A percentile compares a stretch with the other conserved stretches of the same genome.
phyloP scores from a whole-genome alignment of 2,113 vertebrate genomes.

The Perca schrenkii region DNA sequence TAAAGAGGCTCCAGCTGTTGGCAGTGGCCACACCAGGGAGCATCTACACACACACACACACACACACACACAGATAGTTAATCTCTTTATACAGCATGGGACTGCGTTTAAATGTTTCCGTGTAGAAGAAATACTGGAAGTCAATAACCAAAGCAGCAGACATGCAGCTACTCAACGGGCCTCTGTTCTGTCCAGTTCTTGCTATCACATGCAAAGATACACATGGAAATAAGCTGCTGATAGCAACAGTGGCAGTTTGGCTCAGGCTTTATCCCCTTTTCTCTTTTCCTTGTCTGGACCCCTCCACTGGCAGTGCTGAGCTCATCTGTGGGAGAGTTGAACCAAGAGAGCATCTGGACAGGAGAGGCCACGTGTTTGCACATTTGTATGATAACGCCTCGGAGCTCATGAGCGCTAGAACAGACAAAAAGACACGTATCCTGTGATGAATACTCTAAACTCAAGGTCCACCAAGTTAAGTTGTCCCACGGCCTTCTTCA shows the following conservation, averaged over 20 bases:
- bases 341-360: conserved; percentile 64
- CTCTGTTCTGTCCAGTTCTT: neutral
- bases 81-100: neutral
- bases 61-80: neutral
- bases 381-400: neutral
- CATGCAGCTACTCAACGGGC: neutral
- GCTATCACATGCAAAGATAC: conserved; percentile 42
- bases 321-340: conserved; percentile 70
- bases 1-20: conserved; percentile 87
- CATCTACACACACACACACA: neutral
- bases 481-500: no score
- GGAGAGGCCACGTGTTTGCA: conserved; percentile 34
- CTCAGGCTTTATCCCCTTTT: neutral
- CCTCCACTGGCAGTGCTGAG: neutral
- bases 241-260: conserved; percentile 59
- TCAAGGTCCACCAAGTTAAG: neutral
- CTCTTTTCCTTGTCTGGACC: conserved; percentile 5
- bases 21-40: conserved; percentile 89
- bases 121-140: neutral
- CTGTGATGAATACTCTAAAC: neutral
- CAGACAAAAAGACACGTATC: neutral
- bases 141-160: neutral
- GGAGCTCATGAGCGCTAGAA: neutral
- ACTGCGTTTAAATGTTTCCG: neutral
- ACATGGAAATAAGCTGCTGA: conserved; percentile 70